phyloP scores from a whole-genome alignment of 1,140 invertebrate genomes.

The Drosophila baimaii region DNA sequence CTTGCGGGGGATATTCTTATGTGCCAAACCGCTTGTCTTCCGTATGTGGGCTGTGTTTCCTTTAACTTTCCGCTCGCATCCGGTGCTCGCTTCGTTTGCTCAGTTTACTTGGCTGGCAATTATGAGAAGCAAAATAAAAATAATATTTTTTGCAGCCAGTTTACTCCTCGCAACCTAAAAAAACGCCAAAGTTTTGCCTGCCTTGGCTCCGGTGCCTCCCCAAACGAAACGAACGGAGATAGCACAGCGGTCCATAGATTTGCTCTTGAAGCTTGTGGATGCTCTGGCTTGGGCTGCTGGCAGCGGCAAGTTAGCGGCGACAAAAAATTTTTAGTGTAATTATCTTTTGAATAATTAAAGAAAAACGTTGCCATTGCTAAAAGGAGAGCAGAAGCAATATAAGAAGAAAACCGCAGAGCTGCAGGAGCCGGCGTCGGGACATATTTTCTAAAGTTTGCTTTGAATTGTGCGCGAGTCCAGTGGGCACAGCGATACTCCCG shows the following conservation, averaged over 20 bases:
- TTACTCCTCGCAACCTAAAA: conserved; percentile 32
- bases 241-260: conserved; percentile 66
- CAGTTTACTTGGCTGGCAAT: conserved; percentile 63
- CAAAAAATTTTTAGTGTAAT: conserved; percentile 75
- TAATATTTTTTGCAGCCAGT: conserved; percentile 73
- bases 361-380: conserved; percentile 75
- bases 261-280: conserved; percentile 49
- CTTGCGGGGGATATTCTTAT: conserved; percentile 57
- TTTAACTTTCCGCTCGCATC: conserved; percentile 70
- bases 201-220: not conserved
- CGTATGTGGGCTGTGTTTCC: conserved; percentile 76
- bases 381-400: conserved; percentile 58
- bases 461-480: conserved; percentile 40
- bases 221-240: conserved; percentile 14
- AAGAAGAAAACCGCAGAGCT: conserved; percentile 31
- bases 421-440: conserved; percentile 45
- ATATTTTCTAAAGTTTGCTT: conserved; percentile 72
- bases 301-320: conserved; percentile 61
- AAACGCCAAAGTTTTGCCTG: conserved; percentile 31
- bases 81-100: conserved; percentile 46
- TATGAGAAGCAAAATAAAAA: conserved; percentile 74
- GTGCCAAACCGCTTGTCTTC: conserved; percentile 70
- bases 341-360: conserved; percentile 83
- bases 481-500: not conserved
- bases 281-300: conserved; percentile 51